Conservation (phyloP, 2,797 vertebrate genomes). For the Sebastes cheni region DNA sequence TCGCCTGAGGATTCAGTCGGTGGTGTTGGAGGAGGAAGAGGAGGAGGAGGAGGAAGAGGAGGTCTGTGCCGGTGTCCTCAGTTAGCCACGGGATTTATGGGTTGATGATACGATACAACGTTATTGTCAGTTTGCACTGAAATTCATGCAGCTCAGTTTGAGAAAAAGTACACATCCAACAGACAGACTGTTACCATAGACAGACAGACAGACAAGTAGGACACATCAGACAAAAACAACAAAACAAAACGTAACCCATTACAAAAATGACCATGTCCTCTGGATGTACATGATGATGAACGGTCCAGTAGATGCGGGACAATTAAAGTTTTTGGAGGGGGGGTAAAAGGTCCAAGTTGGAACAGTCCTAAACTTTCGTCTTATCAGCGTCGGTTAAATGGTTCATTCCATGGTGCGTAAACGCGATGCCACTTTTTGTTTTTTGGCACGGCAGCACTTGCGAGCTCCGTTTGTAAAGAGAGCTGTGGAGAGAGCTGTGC, state of each 20-base stretch:
- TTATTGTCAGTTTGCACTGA: no score
- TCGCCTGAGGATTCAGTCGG: slow-evolving; percentile 70
- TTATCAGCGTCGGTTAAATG: neutral
- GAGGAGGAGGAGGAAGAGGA: slow-evolving; percentile 20
- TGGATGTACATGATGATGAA: neutral
- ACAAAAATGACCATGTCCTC: no score
- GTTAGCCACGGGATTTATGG: slow-evolving; percentile 33
- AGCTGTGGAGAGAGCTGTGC: slow-evolving; percentile 40
- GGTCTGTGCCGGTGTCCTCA: slow-evolving; percentile 38
- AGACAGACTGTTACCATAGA: no score
- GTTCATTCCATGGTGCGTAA: slow-evolving; percentile 27
- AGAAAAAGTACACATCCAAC: no score
- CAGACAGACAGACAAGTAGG: no score
- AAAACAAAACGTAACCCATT: no score
- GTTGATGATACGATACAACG: neutral
- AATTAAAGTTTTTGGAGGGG: slow-evolving; percentile 51
- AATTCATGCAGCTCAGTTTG: no score
- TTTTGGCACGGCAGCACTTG: slow-evolving; percentile 37
- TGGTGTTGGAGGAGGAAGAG: neutral
- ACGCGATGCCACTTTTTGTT: neutral
- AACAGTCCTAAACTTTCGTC: slow-evolving; percentile 69
- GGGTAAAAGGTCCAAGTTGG: slow-evolving; percentile 43
- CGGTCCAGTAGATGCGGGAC: slow-evolving; percentile 51
- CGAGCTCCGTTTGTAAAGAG: slow-evolving; percentile 63
- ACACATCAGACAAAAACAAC: no score